Evolutionary conservation across 1,140 invertebrate species (phyloP).

Genomic region (Homalodisca vitripennis): DNA sequence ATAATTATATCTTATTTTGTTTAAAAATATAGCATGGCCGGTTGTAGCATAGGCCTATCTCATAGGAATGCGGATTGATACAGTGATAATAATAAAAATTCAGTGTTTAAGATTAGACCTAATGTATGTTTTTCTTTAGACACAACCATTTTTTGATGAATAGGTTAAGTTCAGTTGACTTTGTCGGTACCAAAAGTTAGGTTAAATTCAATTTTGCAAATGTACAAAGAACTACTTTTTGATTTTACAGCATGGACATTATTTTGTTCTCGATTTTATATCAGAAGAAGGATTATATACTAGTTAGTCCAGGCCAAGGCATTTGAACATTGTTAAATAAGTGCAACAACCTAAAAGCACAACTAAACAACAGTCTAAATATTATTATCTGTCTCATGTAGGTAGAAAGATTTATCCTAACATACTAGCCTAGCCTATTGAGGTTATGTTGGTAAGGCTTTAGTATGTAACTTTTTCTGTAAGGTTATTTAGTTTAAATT

Average conservation of each 20-base stretch:
- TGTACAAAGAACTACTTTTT: neutral
- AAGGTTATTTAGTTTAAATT: too few species aligned
- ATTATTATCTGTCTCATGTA: too few species aligned
- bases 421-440: too few species aligned
- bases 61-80: constrained; percentile 41
- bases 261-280: constrained; percentile 26
- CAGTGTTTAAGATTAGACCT: neutral
- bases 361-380: too few species aligned
- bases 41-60: constrained; percentile 37
- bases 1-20: constrained; percentile 38
- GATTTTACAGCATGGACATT: constrained; percentile 29
- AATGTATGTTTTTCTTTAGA: neutral
- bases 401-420: too few species aligned
- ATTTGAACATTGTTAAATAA: too few species aligned
- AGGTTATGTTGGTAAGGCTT: too few species aligned
- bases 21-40: constrained; percentile 38
- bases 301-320: too few species aligned
- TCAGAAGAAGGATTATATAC: too few species aligned
- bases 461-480: too few species aligned
- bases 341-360: too few species aligned
- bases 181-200: neutral
- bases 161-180: neutral
- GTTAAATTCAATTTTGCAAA: constrained; percentile 20
- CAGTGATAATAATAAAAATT: constrained; percentile 32
- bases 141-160: neutral